Percentiles rank a stretch among this genome's conserved stretches.
These are phyloP conservation scores for Dreissena polymorpha DNA, from an alignment of 1,140 invertebrate species.

Conservation along the genomic window DNA sequence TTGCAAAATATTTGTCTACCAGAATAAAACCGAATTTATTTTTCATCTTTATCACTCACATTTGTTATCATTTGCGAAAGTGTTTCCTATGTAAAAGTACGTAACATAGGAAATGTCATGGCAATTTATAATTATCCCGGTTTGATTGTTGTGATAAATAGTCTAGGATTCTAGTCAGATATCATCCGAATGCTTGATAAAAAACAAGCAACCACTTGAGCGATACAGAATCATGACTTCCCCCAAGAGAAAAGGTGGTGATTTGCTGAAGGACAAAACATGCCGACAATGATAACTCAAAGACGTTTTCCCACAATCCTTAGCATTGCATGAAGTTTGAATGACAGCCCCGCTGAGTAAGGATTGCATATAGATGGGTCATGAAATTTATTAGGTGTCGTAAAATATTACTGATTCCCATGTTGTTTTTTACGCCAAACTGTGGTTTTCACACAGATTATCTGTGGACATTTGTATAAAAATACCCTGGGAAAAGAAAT, in stretches of 20 bases:
- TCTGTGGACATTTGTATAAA: no score
- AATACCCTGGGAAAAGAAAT: no score
- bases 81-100: no score
- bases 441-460: slow-evolving; percentile 37
- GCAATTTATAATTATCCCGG: slow-evolving; percentile 44
- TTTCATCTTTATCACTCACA: slow-evolving; percentile 27
- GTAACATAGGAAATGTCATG: slow-evolving; percentile 49
- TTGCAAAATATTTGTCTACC: no score
- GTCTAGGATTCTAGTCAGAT: slow-evolving; percentile 25
- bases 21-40: slow-evolving; percentile 10
- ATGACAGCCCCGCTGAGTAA: slow-evolving; percentile 38
- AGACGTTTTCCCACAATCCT: slow-evolving; percentile 52
- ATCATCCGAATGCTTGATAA: slow-evolving; percentile 49
- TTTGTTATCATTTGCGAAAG: not conserved
- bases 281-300: slow-evolving; percentile 37
- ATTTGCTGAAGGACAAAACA: slow-evolving; percentile 33
- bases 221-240: slow-evolving; percentile 49
- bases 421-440: slow-evolving; percentile 43
- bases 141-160: slow-evolving; percentile 21
- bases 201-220: slow-evolving; percentile 53
- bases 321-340: slow-evolving; percentile 10
- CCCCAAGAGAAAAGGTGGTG: not conserved
- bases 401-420: slow-evolving; percentile 45
- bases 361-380: slow-evolving; percentile 25
- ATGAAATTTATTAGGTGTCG: slow-evolving; percentile 35